Percentiles rank a stretch among this genome's conserved stretches.
Conservation (phyloP, 92 coral and sea anemone species). For the Plumapathes pennacea region DNA sequence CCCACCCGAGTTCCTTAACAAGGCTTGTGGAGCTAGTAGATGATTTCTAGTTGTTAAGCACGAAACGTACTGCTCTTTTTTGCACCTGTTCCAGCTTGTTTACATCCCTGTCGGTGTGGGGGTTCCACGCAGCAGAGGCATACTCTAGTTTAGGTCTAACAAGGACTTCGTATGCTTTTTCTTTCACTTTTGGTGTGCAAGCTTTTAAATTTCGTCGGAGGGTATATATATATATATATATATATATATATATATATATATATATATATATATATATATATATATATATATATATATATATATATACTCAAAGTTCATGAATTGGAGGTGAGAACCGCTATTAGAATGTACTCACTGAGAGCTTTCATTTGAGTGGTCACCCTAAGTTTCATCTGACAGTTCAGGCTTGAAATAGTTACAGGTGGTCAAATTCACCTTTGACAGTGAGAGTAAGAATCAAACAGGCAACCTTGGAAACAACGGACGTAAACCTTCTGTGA, state of each 20-base stretch:
- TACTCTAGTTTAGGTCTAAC: conserved; percentile 5
- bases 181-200: not conserved
- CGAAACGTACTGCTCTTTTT: conserved; percentile 1
- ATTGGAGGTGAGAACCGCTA: too few relatives aligned
- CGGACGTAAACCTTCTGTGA: too few relatives aligned
- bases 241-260: too few relatives aligned
- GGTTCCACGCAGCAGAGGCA: conserved; percentile 1
- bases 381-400: not conserved
- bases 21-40: not conserved
- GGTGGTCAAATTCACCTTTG: too few relatives aligned
- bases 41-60: not conserved
- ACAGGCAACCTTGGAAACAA: too few relatives aligned
- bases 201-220: not conserved
- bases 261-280: too few relatives aligned
- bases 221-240: too few relatives aligned
- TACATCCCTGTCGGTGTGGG: conserved; percentile 1
- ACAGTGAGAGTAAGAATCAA: too few relatives aligned
- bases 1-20: not conserved
- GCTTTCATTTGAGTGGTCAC: not conserved
- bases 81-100: conserved; percentile 8
- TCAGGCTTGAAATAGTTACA: too few relatives aligned
- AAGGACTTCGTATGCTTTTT: not conserved
- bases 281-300: too few relatives aligned
- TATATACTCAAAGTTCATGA: too few relatives aligned
- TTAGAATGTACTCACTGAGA: too few relatives aligned